A percentile compares a stretch with the other conserved stretches of the same genome.
Evolutionary conservation across 2,888 invertebrate genomes (phyloP).

Genomic region (Steinernema scapterisci): DNA sequence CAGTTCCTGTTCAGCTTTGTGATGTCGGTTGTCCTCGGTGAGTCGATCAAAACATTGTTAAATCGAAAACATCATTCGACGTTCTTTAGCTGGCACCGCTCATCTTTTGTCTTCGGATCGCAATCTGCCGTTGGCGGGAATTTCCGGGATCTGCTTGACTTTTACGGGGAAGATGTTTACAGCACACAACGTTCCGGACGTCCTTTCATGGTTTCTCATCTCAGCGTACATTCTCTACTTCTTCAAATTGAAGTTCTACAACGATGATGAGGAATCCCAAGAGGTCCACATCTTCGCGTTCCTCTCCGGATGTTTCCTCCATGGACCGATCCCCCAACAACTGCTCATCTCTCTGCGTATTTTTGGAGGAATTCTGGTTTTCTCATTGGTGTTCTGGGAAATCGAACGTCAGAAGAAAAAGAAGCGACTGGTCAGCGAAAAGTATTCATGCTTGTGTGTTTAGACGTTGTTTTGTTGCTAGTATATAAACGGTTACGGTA

Average conservation of each 20-base stretch:
- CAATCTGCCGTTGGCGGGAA: not conserved
- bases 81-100: not conserved
- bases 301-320: not conserved
- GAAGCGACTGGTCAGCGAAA: no score
- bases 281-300: slow-evolving; percentile 10
- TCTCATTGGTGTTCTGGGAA: not conserved
- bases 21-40: not conserved
- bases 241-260: not conserved
- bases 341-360: not conserved
- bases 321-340: not conserved
- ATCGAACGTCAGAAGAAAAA: no score
- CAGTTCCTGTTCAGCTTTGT: not conserved
- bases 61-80: not conserved
- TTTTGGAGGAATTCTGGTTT: not conserved
- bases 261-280: slow-evolving; percentile 3
- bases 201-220: not conserved
- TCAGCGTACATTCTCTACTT: not conserved
- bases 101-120: not conserved
- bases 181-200: no score
- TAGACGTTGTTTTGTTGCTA: no score
- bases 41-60: not conserved
- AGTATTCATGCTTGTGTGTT: no score
- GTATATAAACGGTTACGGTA: no score
- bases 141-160: not conserved
- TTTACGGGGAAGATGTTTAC: not conserved